phyloP scores from a whole-genome alignment of 2,113 vertebrate species.

The Gallinago paraguaiae region DNA sequence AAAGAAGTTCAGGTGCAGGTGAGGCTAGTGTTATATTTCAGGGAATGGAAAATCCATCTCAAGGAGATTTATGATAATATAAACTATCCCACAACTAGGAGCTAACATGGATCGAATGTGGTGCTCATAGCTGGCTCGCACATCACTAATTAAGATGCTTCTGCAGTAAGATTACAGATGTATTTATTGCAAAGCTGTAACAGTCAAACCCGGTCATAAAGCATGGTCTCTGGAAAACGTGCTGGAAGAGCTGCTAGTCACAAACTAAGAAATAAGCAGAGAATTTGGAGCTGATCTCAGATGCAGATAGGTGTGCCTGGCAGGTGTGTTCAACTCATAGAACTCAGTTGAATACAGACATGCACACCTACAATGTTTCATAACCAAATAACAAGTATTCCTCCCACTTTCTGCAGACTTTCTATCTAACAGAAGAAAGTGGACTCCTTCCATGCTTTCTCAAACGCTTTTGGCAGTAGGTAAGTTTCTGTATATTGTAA shows the following conservation, averaged over 20 bases:
- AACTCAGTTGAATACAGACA: not conserved
- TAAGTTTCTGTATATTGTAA: not conserved
- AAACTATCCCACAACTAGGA: not conserved
- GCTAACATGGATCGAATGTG: not conserved
- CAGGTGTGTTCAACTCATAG: not conserved
- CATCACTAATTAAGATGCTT: not conserved
- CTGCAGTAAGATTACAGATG: not conserved
- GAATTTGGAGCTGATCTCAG: not conserved
- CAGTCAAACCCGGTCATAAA: not conserved
- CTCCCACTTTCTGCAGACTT: not conserved
- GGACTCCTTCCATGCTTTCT: not conserved
- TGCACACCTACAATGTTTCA: not conserved
- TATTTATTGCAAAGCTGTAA: not conserved
- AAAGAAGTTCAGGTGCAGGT: not conserved
- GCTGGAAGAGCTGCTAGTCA: not conserved
- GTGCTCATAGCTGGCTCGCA: not conserved
- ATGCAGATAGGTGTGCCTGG: not conserved
- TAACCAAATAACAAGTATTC: not conserved
- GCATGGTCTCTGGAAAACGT: accelerated
- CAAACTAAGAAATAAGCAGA: not conserved
- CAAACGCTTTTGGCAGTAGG: not conserved
- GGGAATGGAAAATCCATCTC: not conserved
- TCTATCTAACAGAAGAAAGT: not conserved
- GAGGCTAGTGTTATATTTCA: not conserved
- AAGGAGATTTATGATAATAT: not conserved